phyloP scores from a whole-genome alignment of 2,113 vertebrate genomes.

The Triplophysa dalaica region DNA sequence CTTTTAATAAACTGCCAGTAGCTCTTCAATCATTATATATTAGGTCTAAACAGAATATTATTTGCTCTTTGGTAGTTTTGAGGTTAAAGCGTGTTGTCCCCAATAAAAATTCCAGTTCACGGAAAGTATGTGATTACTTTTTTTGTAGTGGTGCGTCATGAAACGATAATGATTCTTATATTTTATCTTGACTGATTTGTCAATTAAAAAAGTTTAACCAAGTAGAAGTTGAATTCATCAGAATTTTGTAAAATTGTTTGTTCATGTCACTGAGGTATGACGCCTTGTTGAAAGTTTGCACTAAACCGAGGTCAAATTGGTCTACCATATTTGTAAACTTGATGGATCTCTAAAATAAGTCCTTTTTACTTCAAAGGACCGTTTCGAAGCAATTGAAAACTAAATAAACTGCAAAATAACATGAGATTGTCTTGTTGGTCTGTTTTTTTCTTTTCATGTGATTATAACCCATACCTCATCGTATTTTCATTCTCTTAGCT shows the following conservation, averaged over 20 bases:
- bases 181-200: not conserved
- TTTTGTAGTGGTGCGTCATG: not conserved
- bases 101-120: not conserved
- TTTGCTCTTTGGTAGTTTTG: not conserved
- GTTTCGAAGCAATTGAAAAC: not conserved
- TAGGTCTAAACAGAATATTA: not conserved
- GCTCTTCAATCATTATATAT: not conserved
- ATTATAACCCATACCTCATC: not conserved
- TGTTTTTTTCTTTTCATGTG: not conserved
- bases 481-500: not conserved
- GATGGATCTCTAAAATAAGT: not conserved
- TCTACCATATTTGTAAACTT: conserved; percentile 14
- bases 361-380: conserved; percentile 4
- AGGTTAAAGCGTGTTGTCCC: not conserved
- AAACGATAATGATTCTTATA: not conserved
- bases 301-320: conserved; percentile 10
- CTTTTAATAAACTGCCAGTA: not conserved
- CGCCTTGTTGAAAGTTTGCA: conserved; percentile 30
- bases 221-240: not conserved
- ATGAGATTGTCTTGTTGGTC: not conserved
- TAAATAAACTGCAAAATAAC: conserved; percentile 29
- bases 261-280: conserved; percentile 10
- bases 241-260: not conserved
- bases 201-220: not conserved
- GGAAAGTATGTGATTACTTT: conserved; percentile 5